Evolutionary conservation across 2,797 vertebrate genomes (phyloP), one percentile per base, ranked within the genome.

Genomic region (Chelon labrosus): DNA sequence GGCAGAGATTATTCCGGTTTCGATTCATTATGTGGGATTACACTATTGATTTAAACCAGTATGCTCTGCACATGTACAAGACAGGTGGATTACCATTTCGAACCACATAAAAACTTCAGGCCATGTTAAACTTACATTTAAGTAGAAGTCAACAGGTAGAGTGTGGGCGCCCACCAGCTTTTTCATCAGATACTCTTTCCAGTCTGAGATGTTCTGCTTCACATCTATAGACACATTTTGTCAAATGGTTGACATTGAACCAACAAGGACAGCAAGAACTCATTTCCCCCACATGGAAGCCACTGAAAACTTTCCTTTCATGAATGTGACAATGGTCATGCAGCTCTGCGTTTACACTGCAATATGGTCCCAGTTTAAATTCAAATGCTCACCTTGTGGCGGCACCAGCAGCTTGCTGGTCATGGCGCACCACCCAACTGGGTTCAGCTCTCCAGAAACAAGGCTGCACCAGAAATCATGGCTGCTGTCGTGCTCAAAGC

Each of bases 331-430:
- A 16, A 44, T 44, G 44, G 17, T 47, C n/a, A 11, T 20, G n/a
- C 10, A 49, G 46, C 46, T 49, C 17, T 19, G n/a, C n/a, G 46
- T 47, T 44, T 44, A 17, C 42, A 44, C 6, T 14, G 12, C 44
- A 2, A 2, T 8, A 8, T n/a, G 51, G 25, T 25, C 10, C 19
- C 7, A 41, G 9, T 20, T 6, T 3, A 17, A 20, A 7, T 39
- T 7, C 95, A 17, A 20, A 7, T 39, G 7, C 95, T 96, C 86
- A 98, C 98, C 96, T 84, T 96, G 96, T 0, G 98, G 98, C 0
- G 98, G 98, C 57, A 99, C 98, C 62, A 99, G 93, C 76, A 98
- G 96, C 89, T 99, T 99, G 94, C 96, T 96, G 10, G 97, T 98
- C 88, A 97, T 94, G 54, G 98, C 96, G 62, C 97, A 97, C 98